These are phyloP conservation scores for Ophion obscuratus DNA, from an alignment of 2,888 invertebrate genomes.

Conservation along the genomic window DNA sequence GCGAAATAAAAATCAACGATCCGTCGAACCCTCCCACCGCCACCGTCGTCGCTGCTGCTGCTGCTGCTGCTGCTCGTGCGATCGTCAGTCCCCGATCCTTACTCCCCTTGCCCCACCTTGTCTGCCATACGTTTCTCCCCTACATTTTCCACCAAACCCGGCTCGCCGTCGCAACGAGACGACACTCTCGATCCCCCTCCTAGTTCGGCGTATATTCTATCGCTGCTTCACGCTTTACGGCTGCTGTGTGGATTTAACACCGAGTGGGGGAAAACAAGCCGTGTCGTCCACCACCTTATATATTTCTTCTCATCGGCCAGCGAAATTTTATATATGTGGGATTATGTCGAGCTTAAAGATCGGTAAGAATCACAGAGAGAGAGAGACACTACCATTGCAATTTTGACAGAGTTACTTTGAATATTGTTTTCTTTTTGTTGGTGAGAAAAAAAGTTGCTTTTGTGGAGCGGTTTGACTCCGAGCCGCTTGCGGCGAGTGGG, in stretches of 20 bases:
- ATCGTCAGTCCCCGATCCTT: background rate
- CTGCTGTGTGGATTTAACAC: constrained; percentile 74
- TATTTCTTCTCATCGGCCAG: constrained; percentile 66
- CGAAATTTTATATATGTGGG: constrained; percentile 82
- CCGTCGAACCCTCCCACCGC: background rate
- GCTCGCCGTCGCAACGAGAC: constrained; percentile 64
- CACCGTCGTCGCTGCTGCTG: too few relatives aligned
- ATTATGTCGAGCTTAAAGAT: constrained; percentile 88
- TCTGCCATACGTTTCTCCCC: background rate
- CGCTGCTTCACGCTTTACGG: constrained; percentile 75
- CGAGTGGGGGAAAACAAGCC: constrained; percentile 82
- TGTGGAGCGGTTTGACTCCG: constrained; percentile 9
- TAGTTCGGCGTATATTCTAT: constrained; percentile 62
- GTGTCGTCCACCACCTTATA: constrained; percentile 72
- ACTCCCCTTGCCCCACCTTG: background rate
- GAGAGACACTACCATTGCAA: background rate
- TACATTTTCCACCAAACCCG: constrained; percentile 48
- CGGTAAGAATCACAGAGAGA: constrained; percentile 83
- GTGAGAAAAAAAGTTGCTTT: constrained; percentile 10
- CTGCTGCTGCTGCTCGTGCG: background rate
- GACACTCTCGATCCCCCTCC: constrained; percentile 58
- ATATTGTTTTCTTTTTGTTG: constrained; percentile 32
- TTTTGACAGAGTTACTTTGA: background rate
- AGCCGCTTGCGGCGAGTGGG: constrained; percentile 9
- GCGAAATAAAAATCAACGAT: background rate